These are phyloP conservation scores for Semnornis frantzii DNA, from an alignment of 2,113 vertebrate species.

Conservation along the genomic window DNA sequence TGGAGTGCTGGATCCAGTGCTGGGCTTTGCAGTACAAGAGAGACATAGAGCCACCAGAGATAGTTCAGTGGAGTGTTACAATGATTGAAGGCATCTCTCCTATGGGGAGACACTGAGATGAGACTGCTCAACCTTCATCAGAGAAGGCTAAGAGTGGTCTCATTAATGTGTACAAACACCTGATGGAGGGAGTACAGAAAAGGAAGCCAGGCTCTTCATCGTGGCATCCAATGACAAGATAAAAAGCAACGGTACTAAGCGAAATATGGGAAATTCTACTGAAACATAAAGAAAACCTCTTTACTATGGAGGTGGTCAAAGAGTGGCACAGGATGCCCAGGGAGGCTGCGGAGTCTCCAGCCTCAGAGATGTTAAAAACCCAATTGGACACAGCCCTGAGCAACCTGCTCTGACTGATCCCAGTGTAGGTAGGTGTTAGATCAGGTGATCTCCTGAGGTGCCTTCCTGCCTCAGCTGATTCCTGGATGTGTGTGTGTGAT, in stretches of 20 bases:
- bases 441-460: rapidly evolving
- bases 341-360: neutral
- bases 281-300: neutral
- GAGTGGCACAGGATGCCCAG: neutral
- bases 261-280: neutral
- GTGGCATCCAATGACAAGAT: neutral
- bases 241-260: neutral
- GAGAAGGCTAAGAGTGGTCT: neutral
- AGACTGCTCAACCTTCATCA: neutral
- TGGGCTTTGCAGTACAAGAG: neutral
- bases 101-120: neutral
- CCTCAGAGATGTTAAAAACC: neutral
- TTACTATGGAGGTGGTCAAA: neutral
- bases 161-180: neutral
- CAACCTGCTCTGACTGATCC: neutral
- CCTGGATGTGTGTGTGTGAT: neutral
- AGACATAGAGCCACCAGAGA: neutral
- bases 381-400: neutral
- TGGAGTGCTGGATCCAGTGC: neutral
- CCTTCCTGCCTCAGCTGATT: neutral
- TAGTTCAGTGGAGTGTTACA: neutral
- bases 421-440: neutral
- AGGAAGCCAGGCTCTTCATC: neutral
- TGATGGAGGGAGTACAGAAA: neutral
- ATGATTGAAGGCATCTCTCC: neutral